Base-by-base conservation (phyloP, 2,888 invertebrate genomes). In the Agrotis ipsilon region DNA sequence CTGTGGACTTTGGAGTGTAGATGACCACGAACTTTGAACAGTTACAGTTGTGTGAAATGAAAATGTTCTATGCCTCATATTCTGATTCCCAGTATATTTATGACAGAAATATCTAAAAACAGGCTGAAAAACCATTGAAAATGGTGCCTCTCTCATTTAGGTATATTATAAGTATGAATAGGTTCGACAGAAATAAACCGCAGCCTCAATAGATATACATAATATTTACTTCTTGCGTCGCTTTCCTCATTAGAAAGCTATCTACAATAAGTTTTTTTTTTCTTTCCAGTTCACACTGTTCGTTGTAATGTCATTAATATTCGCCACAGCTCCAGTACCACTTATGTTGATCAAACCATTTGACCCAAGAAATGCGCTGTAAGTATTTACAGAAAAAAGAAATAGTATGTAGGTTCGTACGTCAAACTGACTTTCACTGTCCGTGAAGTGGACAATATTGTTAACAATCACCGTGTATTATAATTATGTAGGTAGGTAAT, bases 361-460 rank as follows among this genome's bases (percentile, higher is more conserved):
- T 81, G 97, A 97, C 90, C 97, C 98, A 83, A 97, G 96, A 88
- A 98, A 98, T 94, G 98, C 98, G 19, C 91, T 98, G 98, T 98
- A 96, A 98, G 98, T 97, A 91, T 27, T 71, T 39, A 6, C 2
- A 32, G 7, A 32, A 7, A n/a, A n/a, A n/a, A n/a, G n/a, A n/a
- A n/a, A n/a, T n/a, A n/a, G 11, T 39, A 57, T n/a, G 14, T 39
- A 68, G 9, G 13, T 21, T 5, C 16, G 14, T 24, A 45, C 19
- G 14, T 19, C 45, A 62, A 32, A 13, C 13, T 55, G 24, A 72
- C 55, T 75, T 72, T 72, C 75, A 32, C 68, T 49, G 21, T n/a
- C 48, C 27, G 32, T n/a, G 6, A 32, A 49, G 43, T 27, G 21
- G 43, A 45, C n/a, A 55, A 11, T 32, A 54, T 18, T 24, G 19